Percentiles rank a stretch among this genome's conserved stretches.
Conservation (phyloP, 1,140 invertebrate genomes). For the Bacillus rossius region DNA sequence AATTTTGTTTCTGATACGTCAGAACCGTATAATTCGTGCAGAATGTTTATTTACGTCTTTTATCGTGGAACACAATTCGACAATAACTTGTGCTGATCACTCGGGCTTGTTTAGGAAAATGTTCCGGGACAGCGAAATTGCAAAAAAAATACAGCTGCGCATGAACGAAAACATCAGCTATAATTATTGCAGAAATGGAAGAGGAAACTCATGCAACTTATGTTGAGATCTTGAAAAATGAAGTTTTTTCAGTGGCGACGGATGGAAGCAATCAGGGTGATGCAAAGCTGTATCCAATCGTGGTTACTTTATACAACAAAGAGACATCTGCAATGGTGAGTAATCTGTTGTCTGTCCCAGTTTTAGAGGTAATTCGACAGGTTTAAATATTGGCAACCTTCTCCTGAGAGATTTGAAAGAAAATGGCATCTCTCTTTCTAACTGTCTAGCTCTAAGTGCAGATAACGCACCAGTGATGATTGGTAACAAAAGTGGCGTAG, state of each 20-base stretch:
- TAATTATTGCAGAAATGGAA: background rate
- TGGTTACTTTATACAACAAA: background rate
- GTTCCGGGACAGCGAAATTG: slow-evolving; percentile 2
- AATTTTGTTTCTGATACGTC: too few species aligned
- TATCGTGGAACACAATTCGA: background rate
- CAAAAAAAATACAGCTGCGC: background rate
- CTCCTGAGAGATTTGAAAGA: background rate
- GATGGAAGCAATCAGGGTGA: background rate
- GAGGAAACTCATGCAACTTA: background rate
- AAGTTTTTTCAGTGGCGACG: background rate
- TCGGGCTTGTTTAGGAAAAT: background rate
- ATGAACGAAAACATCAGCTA: background rate
- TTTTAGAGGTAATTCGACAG: background rate
- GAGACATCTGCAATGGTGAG: background rate
- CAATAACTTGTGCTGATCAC: background rate
- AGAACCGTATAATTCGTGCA: background rate
- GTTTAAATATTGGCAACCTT: background rate
- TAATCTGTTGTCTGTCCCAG: background rate
- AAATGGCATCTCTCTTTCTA: background rate
- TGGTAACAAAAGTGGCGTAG: background rate
- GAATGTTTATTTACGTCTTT: background rate
- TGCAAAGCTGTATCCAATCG: background rate
- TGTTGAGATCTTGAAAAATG: background rate
- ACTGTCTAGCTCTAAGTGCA: background rate
- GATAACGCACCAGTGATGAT: slow-evolving; percentile 1